These are phyloP conservation scores for Apantesis nais DNA, from an alignment of 2,888 invertebrate species.

Conservation along the genomic window DNA sequence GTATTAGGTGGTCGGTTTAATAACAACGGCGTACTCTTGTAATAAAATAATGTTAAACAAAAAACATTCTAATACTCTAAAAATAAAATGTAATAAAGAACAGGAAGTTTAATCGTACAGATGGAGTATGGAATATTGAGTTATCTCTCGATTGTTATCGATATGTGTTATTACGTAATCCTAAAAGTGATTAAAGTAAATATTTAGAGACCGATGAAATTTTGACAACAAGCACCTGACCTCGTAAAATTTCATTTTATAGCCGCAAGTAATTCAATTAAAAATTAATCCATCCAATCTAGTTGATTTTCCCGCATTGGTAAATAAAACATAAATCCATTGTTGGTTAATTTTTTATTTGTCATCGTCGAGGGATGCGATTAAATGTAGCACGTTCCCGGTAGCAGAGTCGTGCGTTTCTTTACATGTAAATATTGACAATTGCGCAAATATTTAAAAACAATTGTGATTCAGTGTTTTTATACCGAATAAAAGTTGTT, in stretches of 20 bases:
- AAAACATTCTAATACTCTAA: not conserved
- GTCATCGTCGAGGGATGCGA: not conserved
- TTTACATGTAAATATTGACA: not conserved
- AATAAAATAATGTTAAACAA: not conserved
- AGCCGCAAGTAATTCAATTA: conserved; percentile 3
- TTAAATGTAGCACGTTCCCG: not conserved
- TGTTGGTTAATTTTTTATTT: not conserved
- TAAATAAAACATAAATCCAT: not conserved
- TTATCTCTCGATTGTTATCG: not conserved
- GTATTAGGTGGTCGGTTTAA: not conserved
- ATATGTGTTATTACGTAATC: not conserved
- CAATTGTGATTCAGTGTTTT: not conserved
- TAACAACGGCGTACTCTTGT: not conserved
- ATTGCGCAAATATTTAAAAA: not conserved
- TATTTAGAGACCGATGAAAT: not conserved
- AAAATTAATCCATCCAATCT: not conserved
- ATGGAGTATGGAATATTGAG: not conserved
- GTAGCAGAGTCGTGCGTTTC: not conserved
- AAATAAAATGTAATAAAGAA: not conserved
- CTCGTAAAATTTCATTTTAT: conserved; percentile 2
- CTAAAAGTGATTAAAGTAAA: not conserved
- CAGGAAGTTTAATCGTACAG: not conserved
- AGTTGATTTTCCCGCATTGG: not conserved
- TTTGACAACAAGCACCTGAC: not conserved
- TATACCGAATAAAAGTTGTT: not conserved